phyloP scores from a whole-genome alignment of 2,113 vertebrate species.

The Caranx melampygus region DNA sequence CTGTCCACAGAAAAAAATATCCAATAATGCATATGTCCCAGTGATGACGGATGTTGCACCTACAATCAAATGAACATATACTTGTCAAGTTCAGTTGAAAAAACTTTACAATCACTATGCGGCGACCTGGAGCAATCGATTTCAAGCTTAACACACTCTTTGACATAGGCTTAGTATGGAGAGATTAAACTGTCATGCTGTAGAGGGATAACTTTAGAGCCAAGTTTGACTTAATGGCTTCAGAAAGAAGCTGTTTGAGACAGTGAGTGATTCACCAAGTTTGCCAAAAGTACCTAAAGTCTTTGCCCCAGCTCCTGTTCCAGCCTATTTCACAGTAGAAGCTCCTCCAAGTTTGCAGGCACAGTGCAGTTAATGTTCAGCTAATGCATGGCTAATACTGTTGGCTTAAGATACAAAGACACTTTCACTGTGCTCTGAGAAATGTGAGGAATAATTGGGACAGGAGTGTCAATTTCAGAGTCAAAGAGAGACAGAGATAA shows the following conservation, averaged over 20 bases:
- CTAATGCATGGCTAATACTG: neutral
- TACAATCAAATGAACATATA: neutral
- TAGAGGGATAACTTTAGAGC: slow-evolving; percentile 21
- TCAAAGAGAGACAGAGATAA: neutral
- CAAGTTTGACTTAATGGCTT: slow-evolving; percentile 43
- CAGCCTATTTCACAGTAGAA: slow-evolving; percentile 7
- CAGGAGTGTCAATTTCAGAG: neutral
- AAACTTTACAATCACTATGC: slow-evolving; percentile 2
- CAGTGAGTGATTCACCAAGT: slow-evolving; percentile 36
- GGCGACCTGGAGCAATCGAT: slow-evolving; percentile 38
- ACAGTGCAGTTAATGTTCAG: slow-evolving; percentile 4
- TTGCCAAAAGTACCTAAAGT: slow-evolving; percentile 23
- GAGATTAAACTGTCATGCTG: slow-evolving; percentile 31
- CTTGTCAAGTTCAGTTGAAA: slow-evolving; percentile 12
- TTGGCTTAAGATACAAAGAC: neutral
- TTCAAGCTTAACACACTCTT: neutral
- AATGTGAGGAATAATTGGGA: neutral
- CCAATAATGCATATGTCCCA: neutral
- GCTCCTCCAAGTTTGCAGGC: slow-evolving; percentile 6
- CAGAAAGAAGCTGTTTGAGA: slow-evolving; percentile 37
- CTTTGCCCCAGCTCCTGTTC: slow-evolving; percentile 5
- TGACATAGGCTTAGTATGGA: slow-evolving; percentile 6
- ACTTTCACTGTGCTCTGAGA: neutral
- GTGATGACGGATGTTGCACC: neutral
- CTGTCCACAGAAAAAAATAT: neutral